Conservation (phyloP, 1,140 invertebrate genomes). For the honey bee (Apis mellifera) region Amel_HAv3.1 CM009935.2:10645001-10645500, state of each 20-base stretch:
- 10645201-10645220: constrained; percentile 56
- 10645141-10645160: no score
- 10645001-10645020: constrained; percentile 10
- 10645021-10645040: constrained; percentile 1
- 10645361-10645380: no score
- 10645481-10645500: no score
- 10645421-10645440: no score
- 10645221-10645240: constrained; percentile 66
- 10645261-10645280: constrained; percentile 74
- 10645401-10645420: no score
- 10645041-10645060: background rate
- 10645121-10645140: background rate
- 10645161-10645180: constrained; percentile 31
- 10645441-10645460: no score
- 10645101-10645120: constrained; percentile 40
- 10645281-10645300: constrained; percentile 66
- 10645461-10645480: no score
- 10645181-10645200: constrained; percentile 58
- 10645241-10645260: constrained; percentile 74
- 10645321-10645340: constrained; percentile 36
- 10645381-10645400: no score
- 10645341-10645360: no score
- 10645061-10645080: constrained; percentile 14
- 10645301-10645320: constrained; percentile 54
- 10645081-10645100: constrained; percentile 20